These are phyloP conservation scores for Entomobrya proxima DNA, from an alignment of 2,888 invertebrate species.

Conservation along the genomic window DNA sequence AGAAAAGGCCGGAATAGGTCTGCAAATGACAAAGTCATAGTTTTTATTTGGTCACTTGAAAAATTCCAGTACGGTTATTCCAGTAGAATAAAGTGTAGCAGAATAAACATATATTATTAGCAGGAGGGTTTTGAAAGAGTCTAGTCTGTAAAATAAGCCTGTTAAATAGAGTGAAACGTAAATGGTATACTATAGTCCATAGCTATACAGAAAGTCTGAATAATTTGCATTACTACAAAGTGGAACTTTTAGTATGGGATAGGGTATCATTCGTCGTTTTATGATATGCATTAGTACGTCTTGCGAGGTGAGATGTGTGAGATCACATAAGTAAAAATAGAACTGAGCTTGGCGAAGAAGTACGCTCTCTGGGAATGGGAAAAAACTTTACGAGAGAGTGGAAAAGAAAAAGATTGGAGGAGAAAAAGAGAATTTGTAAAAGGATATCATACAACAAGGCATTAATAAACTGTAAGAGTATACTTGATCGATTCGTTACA, in stretches of 20 bases:
- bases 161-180: slow-evolving; percentile 24
- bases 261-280: slow-evolving; percentile 10
- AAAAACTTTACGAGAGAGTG: background rate
- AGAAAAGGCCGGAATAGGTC: slow-evolving; percentile 99
- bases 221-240: background rate
- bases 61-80: background rate
- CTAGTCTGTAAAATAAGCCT: background rate
- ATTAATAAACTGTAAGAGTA: too few relatives aligned
- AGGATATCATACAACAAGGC: too few relatives aligned
- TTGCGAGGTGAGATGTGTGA: slow-evolving; percentile 11
- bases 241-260: background rate
- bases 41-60: background rate
- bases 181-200: too few relatives aligned
- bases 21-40: slow-evolving; percentile 78
- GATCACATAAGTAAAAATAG: slow-evolving; percentile 58
- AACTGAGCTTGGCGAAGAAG: slow-evolving; percentile 50
- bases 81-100: background rate
- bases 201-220: background rate
- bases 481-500: background rate
- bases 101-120: background rate
- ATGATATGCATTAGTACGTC: background rate
- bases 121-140: too few relatives aligned
- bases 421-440: too few relatives aligned
- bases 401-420: background rate
- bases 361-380: background rate